Base-by-base conservation (phyloP, 1,140 invertebrate species). In the Brachionus rotundiformis region DNA sequence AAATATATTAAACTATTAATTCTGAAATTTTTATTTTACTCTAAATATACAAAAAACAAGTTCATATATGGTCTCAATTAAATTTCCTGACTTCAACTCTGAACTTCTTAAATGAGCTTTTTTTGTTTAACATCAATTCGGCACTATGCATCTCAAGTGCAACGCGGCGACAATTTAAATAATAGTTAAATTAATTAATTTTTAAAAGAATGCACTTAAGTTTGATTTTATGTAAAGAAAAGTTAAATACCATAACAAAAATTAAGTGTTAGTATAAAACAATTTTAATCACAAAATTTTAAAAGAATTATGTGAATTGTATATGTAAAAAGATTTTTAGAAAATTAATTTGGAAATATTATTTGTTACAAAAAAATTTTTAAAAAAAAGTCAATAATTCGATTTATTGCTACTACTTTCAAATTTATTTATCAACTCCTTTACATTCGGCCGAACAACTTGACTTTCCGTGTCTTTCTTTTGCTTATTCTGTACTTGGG, bases 371-470 rank as follows among this genome's bases (percentile, higher is more conserved):
- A 54, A 79, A 54, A 54, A 79, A 33, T 19, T 39, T 79, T 39
- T 79, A 59, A 59, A 47, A 39, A 1, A 47, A 79, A 33, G 59
- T 59, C 76, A 79, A 54, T 59, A 79, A 59, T 33, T 63, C 47
- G 59, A 79, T 59, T 79, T 79, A 73, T 73, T 54, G 4, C n/a
- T 73, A 19, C 39, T 73, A 39, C 41, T 79, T 79, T 79, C 76
- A 79, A 79, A 79, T 79, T 59, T 79, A 63, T 39, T 79, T 5
- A 79, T 79, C n/a, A 79, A 33, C 8, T 79, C 76, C 31, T 63
- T 54, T 29, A 79, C 76, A 79, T 63, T 79, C 2, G 33, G 36
- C 23, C 27, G 6, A 39, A 36, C 6, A n/a, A 10, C 47, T 59
- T 63, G 31, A 7, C 6, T 36, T 4, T 68, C 63, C 19, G 19